These are phyloP conservation scores for Odocoileus hemionus DNA, from an alignment of 2,113 vertebrate species.

Conservation along the genomic window DNA sequence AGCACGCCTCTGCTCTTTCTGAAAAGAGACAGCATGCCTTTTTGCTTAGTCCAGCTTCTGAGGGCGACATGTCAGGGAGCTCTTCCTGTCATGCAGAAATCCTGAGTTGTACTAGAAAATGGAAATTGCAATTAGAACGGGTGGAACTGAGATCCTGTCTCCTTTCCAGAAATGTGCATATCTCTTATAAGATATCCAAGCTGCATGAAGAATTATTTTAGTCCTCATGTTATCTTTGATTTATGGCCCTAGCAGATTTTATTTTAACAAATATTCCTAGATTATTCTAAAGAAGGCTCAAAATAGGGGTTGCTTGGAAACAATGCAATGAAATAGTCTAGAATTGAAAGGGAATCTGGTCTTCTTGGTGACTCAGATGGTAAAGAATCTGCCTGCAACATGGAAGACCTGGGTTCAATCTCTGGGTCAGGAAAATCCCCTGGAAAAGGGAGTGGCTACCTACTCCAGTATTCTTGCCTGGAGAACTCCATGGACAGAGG, in stretches of 20 bases:
- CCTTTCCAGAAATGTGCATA: neutral
- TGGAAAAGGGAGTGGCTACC: neutral
- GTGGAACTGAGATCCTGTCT: slow-evolving; percentile 1
- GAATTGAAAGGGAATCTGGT: neutral
- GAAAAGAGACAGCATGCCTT: neutral
- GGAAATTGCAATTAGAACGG: slow-evolving; percentile 29
- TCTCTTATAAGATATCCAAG: neutral
- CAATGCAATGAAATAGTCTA: neutral
- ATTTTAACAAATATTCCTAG: neutral
- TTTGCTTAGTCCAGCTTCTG: slow-evolving; percentile 55
- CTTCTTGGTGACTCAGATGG: neutral
- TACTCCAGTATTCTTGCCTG: neutral
- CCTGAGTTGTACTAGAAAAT: slow-evolving; percentile 50
- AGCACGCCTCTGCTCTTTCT: slow-evolving; percentile 48
- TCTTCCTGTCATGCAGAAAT: neutral
- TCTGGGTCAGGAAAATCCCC: neutral
- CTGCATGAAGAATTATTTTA: slow-evolving; percentile 2
- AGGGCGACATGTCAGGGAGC: slow-evolving; percentile 19
- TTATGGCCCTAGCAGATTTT: neutral
- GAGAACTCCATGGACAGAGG: neutral
- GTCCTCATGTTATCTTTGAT: neutral
- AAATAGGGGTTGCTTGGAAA: neutral
- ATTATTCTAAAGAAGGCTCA: slow-evolving; percentile 9
- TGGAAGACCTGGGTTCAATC: neutral
- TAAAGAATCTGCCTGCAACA: neutral